Evolutionary conservation across 2,113 vertebrate species (phyloP).

Genomic region (cat (Felis catus)): DNA sequence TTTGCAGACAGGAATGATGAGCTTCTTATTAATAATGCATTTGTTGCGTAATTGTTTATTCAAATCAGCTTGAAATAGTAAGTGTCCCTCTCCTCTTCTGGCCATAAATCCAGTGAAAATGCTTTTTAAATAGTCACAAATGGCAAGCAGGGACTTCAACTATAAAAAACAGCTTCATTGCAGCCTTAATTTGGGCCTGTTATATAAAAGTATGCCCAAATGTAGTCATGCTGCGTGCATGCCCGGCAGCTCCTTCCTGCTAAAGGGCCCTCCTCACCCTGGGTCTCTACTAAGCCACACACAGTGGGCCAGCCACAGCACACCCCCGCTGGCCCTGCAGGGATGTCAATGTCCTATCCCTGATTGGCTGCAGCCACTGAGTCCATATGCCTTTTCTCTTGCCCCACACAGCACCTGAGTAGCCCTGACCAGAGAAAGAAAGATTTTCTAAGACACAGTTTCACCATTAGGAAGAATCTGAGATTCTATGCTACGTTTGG

Average conservation of each 20-base stretch:
- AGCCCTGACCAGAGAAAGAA: not conserved
- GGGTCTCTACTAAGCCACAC: not conserved
- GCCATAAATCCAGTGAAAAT: constrained; percentile 72
- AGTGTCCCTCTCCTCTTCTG: constrained; percentile 60
- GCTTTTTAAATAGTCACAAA: constrained; percentile 73
- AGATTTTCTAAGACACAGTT: not conserved
- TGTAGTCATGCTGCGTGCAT: not conserved
- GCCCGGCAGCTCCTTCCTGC: not conserved
- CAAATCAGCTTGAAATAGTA: constrained; percentile 78
- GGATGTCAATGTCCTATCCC: fast-evolving
- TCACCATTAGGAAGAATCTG: not conserved
- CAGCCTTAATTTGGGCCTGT: not conserved
- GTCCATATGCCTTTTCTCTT: not conserved
- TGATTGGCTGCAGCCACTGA: not conserved
- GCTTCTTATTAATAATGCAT: constrained; percentile 77
- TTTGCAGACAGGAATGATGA: constrained; percentile 64
- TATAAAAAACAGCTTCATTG: constrained; percentile 37
- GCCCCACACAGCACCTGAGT: not conserved
- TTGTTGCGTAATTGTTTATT: constrained; percentile 75
- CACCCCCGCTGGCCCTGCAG: fast-evolving
- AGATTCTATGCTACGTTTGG: not conserved
- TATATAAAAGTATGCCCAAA: not conserved
- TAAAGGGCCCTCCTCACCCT: not conserved
- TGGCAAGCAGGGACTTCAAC: constrained; percentile 65
- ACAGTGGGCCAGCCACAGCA: fast-evolving